Evolutionary conservation across 2,797 vertebrate genomes (phyloP).

Genomic region (Orestias chungarensis): DNA sequence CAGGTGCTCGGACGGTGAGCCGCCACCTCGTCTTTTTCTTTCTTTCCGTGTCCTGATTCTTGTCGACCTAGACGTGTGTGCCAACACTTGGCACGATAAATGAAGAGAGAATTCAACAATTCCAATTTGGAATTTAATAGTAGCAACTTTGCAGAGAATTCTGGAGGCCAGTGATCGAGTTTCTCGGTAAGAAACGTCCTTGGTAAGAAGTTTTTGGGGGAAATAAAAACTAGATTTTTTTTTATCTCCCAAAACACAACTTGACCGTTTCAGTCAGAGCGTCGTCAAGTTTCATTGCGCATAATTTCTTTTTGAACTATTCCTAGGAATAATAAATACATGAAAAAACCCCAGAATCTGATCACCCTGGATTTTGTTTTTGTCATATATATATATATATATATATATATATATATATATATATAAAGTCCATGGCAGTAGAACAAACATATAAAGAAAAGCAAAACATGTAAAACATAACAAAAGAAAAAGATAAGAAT

Average conservation of each 20-base stretch:
- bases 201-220: slow-evolving; percentile 86
- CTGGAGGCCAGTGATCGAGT: slow-evolving; percentile 92
- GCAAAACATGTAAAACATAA: slow-evolving; percentile 80
- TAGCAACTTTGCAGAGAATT: slow-evolving; percentile 94
- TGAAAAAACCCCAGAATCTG: slow-evolving; percentile 95
- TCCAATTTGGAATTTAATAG: slow-evolving; percentile 99
- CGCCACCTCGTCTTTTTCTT: slow-evolving; percentile 64
- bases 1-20: slow-evolving; percentile 76
- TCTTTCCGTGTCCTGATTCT: slow-evolving; percentile 77
- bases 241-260: slow-evolving; percentile 75
- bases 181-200: slow-evolving; percentile 86
- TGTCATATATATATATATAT: too few species aligned
- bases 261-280: slow-evolving; percentile 89
- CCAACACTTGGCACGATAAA: slow-evolving; percentile 98
- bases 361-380: slow-evolving; percentile 95
- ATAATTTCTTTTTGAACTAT: slow-evolving; percentile 96
- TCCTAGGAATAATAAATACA: slow-evolving; percentile 99
- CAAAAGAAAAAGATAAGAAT: slow-evolving; percentile 61
- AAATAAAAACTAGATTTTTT: too few species aligned
- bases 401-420: too few species aligned
- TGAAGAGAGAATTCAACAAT: slow-evolving; percentile 95
- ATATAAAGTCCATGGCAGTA: slow-evolving; percentile 90
- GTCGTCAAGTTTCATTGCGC: slow-evolving; percentile 97
- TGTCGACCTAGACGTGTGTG: slow-evolving; percentile 88
- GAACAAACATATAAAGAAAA: slow-evolving; percentile 82